Percentiles rank a stretch among this genome's conserved stretches.
Evolutionary conservation across 2,888 invertebrate species (phyloP).

Genomic region (Pandemis corylana): DNA sequence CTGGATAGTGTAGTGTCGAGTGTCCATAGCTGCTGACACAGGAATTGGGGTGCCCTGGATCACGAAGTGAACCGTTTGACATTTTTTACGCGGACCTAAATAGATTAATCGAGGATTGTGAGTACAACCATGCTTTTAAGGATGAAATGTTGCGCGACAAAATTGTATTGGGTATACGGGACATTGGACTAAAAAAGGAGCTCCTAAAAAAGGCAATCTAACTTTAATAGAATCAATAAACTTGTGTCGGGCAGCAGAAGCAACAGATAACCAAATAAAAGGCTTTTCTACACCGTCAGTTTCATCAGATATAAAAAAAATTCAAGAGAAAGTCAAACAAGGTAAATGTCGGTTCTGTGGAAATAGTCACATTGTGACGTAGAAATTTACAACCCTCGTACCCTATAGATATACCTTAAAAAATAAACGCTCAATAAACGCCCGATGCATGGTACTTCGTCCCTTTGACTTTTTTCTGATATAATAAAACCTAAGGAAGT

Average conservation of each 20-base stretch:
- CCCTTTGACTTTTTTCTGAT: too few relatives aligned
- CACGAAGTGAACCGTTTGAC: neutral
- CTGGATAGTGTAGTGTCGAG: too few relatives aligned
- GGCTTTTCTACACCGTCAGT: neutral
- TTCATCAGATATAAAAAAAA: too few relatives aligned
- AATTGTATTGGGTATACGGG: neutral
- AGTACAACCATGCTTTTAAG: neutral
- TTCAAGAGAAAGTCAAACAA: too few relatives aligned
- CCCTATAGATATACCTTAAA: too few relatives aligned
- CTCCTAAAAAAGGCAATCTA: neutral
- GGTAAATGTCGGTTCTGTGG: too few relatives aligned
- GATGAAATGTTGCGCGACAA: neutral
- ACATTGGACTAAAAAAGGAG: neutral
- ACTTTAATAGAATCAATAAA: neutral
- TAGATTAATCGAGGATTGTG: neutral
- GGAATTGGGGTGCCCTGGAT: too few relatives aligned
- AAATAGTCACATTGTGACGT: neutral
- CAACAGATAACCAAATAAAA: neutral
- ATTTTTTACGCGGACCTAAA: neutral
- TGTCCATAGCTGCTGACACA: too few relatives aligned
- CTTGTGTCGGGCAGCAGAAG: neutral
- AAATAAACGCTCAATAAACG: too few relatives aligned
- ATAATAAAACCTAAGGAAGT: too few relatives aligned
- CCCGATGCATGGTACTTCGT: too few relatives aligned
- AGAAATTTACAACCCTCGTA: too few relatives aligned